Percentiles rank a stretch among this genome's conserved stretches.
Evolutionary conservation across 92 coral and sea anemone genomes (phyloP).

Genomic region (Nematostella vectensis): DNA sequence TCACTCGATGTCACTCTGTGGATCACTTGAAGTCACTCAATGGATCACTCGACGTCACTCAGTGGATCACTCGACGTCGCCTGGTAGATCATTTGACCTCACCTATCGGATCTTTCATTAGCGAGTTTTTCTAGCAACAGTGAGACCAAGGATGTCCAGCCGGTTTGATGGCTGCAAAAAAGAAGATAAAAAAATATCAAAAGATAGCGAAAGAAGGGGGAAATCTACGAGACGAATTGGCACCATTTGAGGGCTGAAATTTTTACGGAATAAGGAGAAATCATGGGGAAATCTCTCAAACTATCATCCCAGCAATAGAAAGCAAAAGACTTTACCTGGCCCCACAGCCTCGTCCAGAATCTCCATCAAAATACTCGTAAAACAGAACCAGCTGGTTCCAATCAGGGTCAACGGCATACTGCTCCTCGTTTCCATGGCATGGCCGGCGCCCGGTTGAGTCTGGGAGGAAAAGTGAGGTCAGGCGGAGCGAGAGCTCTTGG

Average conservation of each 20-base stretch:
- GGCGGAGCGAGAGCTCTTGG: conserved; percentile 57
- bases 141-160: conserved; percentile 84
- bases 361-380: conserved; percentile 83
- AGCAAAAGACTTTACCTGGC: conserved; percentile 52
- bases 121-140: conserved; percentile 51
- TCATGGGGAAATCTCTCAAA: too few species aligned
- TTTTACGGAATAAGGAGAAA: too few species aligned
- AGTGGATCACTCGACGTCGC: too few species aligned
- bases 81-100: too few species aligned
- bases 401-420: conserved; percentile 55
- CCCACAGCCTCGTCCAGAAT: conserved; percentile 83
- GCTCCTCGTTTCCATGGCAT: conserved; percentile 77
- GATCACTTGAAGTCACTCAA: too few species aligned
- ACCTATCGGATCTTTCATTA: too few species aligned
- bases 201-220: background rate
- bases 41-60: too few species aligned
- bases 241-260: too few species aligned
- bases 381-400: conserved; percentile 83
- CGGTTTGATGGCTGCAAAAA: conserved; percentile 86
- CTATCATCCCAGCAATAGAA: too few species aligned
- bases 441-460: conserved; percentile 70
- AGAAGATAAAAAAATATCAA: conserved; percentile 1
- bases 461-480: conserved; percentile 58
- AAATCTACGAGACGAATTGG: too few species aligned
- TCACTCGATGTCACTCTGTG: too few species aligned